Evolutionary conservation across 2,797 vertebrate genomes (phyloP), one percentile per base, ranked within the genome.

Genomic region (Rhinella marina): DNA sequence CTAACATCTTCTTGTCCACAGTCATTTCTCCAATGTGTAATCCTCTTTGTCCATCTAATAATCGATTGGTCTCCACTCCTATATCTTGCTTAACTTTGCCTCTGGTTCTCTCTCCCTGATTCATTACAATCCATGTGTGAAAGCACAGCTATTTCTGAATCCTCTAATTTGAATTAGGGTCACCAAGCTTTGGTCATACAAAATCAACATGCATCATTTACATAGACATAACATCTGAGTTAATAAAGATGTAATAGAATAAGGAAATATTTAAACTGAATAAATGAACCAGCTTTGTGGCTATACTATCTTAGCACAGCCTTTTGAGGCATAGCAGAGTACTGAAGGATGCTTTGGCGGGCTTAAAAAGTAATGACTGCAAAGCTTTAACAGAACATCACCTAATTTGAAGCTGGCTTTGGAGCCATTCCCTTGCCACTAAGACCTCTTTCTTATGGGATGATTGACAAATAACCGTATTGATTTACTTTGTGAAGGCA

Each of bases 81-180:
- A 4, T 17, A 29, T 70, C 25, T 70, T 73, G 27, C 6, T 75
- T 23, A 50, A 75, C 12, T 13, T 75, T 50, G 72, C 21, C 72
- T 19, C 41, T 73, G 11, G 41, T 75, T 75, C 7, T 75, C 16
- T 48, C 48, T 75, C 50, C 32, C 17, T 75, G 19, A 52, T 50
- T 73, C 32, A 73, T 73, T 73, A 73, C 50, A 75, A 75, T 52
- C 72, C 41, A 75, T 75, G 72, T 75, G 41, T 75, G 19, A 75
- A 75, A 75, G 41, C 41, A 75, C 23, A 50, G 21, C 41, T 50
- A n/a, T n/a, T n/a, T 50, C 41, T 52, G 41, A 12, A 41, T 21
- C 41, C 17, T 11, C 10, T 75, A 41, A 19, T 41, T 21, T 21
- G 10, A 23, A 75, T 75, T 75, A 50, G 41, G 48, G 72, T 75